Conservation (phyloP, 2,888 invertebrate genomes). For the Sussaba pulchella region DNA sequence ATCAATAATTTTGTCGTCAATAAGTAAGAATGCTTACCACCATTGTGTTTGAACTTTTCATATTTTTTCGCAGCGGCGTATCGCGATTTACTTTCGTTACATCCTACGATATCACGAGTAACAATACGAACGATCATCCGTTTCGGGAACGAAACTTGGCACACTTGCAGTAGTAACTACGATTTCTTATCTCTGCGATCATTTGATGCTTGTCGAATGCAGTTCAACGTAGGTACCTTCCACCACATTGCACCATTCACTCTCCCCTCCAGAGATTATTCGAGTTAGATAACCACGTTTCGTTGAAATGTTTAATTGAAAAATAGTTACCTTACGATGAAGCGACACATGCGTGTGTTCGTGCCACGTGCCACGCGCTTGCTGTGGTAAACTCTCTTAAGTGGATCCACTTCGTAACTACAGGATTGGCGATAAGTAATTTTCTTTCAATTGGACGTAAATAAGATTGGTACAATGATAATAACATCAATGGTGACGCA, state of each 20-base stretch:
- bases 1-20: neutral
- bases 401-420: neutral
- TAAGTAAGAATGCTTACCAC: neutral
- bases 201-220: constrained; percentile 23
- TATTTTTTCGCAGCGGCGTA: neutral
- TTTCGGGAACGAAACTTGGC: neutral
- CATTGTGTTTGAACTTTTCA: neutral
- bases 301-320: neutral
- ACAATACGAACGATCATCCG: constrained; percentile 15
- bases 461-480: no score
- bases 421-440: neutral
- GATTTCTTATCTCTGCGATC: constrained; percentile 23
- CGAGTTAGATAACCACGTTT: constrained; percentile 6
- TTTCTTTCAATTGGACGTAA: no score
- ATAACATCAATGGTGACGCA: no score
- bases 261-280: neutral
- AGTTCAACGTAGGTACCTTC: constrained; percentile 6
- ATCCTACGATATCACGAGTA: neutral
- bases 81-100: neutral
- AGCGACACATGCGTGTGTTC: neutral
- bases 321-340: neutral
- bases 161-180: constrained; percentile 6
- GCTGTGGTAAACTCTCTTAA: neutral
- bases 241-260: neutral
- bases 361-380: no score